Evolutionary conservation across 2,888 invertebrate species (phyloP), one percentile per base, ranked within the genome.

Genomic region (Schizaphis graminum): DNA sequence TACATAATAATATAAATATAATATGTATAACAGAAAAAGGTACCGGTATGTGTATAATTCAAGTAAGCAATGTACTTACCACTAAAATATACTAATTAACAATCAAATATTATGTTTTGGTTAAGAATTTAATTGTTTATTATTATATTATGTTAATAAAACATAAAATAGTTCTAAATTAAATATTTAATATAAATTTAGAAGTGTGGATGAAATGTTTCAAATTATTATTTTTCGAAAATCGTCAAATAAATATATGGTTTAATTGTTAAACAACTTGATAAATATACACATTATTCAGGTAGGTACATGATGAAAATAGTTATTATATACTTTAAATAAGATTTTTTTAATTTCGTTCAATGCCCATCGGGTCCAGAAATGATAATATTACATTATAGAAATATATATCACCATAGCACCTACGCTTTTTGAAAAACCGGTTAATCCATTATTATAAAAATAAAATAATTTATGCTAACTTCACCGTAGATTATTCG

Each of bases 371-470:
- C 61, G 90, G 94, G 91, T 53, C 21, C 4, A 8, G 26, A 91
- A 94, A 94, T 86, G 49, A 94, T 91, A 90, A 56, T 85, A 84
- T 89, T 84, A 89, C 21, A 56, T 57, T 87, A 61, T 26, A 86
- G 49, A 91, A 91, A 94, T 94, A 94, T 94, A 94, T 94, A 94
- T 94, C 94, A 91, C 94, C 85, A 35, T 2, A 28, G 61, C 90
- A 57, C 90, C 94, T 94, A 94, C 90, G 94, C 94, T 91, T 94
- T 94, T 86, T 41, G 13, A 61, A 89, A 86, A 93, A 93, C 93
- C 93, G 93, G 93, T 94, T 86, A 86, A 91, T 61, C 91, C 67
- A 67, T 94, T 94, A 93, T 93, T 93, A 77, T 47, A 93, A 56
- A 57, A 67, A 91, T 56, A 28, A 44, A n/a, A 91, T 94, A 84